phyloP scores from a whole-genome alignment of 2,797 vertebrate genomes.

The Helostoma temminkii region DNA sequence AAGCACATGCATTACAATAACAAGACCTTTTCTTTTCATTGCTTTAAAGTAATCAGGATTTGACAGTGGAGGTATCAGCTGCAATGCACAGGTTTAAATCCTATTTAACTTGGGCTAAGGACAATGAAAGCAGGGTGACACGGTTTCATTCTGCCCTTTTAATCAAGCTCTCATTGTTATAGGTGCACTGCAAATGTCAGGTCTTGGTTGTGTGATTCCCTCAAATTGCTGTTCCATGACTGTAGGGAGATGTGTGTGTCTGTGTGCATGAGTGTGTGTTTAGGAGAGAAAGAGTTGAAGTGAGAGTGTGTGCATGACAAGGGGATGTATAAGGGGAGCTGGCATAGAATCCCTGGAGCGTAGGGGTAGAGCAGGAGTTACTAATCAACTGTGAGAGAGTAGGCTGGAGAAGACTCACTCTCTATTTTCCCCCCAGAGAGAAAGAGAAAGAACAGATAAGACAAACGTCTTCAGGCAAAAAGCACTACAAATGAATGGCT shows the following conservation, averaged over 20 bases:
- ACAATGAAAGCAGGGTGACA: constrained; percentile 75
- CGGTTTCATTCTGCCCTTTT: constrained; percentile 78
- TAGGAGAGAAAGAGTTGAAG: constrained; percentile 39
- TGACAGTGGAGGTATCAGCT: constrained; percentile 74
- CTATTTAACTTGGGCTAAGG: constrained; percentile 77
- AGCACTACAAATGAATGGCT: constrained; percentile 75
- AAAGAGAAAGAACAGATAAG: constrained; percentile 74
- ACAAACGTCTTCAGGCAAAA: constrained; percentile 76
- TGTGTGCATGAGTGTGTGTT: constrained; percentile 29
- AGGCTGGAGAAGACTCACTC: constrained; percentile 69
- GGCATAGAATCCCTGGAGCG: constrained; percentile 75
- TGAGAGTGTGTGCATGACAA: constrained; percentile 70
- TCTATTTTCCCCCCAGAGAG: constrained; percentile 67
- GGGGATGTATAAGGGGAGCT: constrained; percentile 75
- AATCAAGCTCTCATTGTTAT: constrained; percentile 80
- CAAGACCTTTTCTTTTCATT: constrained; percentile 62
- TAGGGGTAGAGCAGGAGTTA: constrained; percentile 76
- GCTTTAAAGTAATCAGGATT: constrained; percentile 70
- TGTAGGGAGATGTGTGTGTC: constrained; percentile 51
- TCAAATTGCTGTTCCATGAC: constrained; percentile 74
- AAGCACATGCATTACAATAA: constrained; percentile 59
- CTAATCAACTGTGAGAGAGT: constrained; percentile 82
- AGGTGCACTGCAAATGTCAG: constrained; percentile 77
- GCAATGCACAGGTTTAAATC: constrained; percentile 74
- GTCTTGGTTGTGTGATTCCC: constrained; percentile 71